A percentile compares a stretch with the other conserved stretches of the same genome.
phyloP scores from a whole-genome alignment of 2,888 invertebrate genomes.

The Lasioglossum pauxillum region DNA sequence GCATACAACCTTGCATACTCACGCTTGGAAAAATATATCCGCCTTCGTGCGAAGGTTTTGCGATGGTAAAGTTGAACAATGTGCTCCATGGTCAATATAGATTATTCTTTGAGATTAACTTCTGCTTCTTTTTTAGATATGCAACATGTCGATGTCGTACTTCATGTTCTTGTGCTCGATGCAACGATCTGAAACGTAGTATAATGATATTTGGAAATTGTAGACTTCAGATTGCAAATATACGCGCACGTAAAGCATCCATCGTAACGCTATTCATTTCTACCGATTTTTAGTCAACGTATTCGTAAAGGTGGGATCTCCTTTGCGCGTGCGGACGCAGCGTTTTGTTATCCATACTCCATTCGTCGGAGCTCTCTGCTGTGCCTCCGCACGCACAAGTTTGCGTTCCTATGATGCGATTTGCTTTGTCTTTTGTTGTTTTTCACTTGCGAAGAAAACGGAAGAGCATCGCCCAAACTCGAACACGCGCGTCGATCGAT shows the following conservation, averaged over 20 bases:
- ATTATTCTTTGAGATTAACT: background rate
- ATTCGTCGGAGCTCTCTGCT: no score
- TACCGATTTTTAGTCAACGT: no score
- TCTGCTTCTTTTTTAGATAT: conserved; percentile 18
- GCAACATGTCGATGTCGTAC: conserved; percentile 24
- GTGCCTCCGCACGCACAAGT: no score
- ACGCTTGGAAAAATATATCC: background rate
- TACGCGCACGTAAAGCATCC: background rate
- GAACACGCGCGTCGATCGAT: no score
- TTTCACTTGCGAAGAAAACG: no score
- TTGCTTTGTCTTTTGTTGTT: no score
- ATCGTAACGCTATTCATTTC: no score
- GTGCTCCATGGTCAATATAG: background rate
- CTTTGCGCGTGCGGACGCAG: no score
- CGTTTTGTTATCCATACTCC: no score
- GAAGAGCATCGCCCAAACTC: no score
- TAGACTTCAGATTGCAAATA: background rate
- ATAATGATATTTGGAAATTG: background rate
- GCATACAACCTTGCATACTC: background rate
- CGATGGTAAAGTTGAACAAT: conserved; percentile 16
- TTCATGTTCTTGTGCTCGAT: conserved; percentile 23
- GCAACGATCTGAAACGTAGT: background rate
- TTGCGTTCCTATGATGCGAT: no score
- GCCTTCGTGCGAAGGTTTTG: conserved; percentile 2
- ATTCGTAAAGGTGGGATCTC: no score